A percentile compares a stretch with the other conserved stretches of the same genome.
These are phyloP conservation scores for Triops cancriformis DNA, from an alignment of 1,140 invertebrate genomes.

Conservation along the genomic window DNA sequence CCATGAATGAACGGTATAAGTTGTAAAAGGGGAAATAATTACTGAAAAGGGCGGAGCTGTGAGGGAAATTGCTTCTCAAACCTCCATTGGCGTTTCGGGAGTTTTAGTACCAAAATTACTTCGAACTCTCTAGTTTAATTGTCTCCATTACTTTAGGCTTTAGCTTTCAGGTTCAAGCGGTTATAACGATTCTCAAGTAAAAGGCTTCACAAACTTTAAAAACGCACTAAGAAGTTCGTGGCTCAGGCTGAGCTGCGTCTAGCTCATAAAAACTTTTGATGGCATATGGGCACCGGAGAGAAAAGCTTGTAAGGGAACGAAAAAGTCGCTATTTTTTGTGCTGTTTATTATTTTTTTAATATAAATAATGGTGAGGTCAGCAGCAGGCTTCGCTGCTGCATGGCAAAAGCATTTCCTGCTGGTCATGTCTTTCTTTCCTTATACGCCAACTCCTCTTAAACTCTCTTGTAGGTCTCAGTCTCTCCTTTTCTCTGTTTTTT, in stretches of 20 bases:
- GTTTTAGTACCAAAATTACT: background rate
- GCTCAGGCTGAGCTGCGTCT: background rate
- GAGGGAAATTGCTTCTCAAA: background rate
- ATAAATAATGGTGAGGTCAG: conserved; percentile 7
- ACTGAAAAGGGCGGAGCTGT: background rate
- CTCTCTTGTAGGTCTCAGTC: background rate
- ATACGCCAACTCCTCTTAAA: conserved; percentile 1
- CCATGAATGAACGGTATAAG: no score
- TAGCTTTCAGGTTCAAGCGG: background rate
- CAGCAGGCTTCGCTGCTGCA: conserved; percentile 11
- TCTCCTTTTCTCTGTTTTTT: background rate
- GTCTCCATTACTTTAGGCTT: background rate
- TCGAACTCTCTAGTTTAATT: background rate
- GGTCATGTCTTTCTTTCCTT: conserved; percentile 9
- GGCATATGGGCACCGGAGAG: conserved; percentile 7
- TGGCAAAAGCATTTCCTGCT: conserved; percentile 13
- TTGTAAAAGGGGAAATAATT: background rate
- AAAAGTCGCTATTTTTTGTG: conserved; percentile 14
- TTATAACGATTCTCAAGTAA: background rate
- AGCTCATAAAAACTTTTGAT: background rate
- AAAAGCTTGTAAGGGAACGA: background rate
- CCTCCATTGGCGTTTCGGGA: background rate
- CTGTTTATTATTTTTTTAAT: conserved; percentile 11
- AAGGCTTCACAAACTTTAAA: background rate
- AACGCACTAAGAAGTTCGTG: background rate